Conservation (phyloP, 2,113 vertebrate species). For the Melanocharis versteri region DNA sequence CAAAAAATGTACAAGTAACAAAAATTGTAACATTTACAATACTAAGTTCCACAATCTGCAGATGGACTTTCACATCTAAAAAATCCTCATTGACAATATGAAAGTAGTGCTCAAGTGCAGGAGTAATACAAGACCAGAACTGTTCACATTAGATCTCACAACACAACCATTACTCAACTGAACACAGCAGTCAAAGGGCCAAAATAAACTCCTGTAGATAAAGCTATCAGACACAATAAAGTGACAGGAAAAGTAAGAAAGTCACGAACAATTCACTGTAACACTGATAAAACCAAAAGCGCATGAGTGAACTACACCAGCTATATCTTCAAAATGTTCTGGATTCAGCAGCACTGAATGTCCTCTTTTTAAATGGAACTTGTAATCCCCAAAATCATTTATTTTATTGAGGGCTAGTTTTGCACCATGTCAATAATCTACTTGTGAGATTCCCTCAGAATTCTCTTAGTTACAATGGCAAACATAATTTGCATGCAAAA, state of each 20-base stretch:
- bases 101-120: neutral
- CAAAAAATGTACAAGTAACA: neutral
- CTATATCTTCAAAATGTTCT: neutral
- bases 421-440: neutral
- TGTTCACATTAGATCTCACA: neutral
- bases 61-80: neutral
- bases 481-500: neutral
- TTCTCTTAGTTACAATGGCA: neutral
- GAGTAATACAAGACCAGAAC: neutral
- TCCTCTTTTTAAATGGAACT: neutral
- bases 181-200: neutral
- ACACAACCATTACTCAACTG: rapidly evolving
- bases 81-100: rapidly evolving
- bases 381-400: neutral
- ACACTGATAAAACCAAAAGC: neutral
- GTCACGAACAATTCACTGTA: neutral
- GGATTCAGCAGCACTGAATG: neutral
- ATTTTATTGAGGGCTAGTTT: neutral
- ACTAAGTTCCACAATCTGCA: neutral
- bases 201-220: neutral
- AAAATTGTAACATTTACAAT: neutral
- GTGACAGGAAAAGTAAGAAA: neutral
- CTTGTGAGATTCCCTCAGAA: neutral
- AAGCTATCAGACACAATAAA: neutral
- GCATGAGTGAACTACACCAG: neutral